These are phyloP conservation scores for Ischnura elegans DNA, from an alignment of 2,888 invertebrate genomes.

Conservation along the genomic window DNA sequence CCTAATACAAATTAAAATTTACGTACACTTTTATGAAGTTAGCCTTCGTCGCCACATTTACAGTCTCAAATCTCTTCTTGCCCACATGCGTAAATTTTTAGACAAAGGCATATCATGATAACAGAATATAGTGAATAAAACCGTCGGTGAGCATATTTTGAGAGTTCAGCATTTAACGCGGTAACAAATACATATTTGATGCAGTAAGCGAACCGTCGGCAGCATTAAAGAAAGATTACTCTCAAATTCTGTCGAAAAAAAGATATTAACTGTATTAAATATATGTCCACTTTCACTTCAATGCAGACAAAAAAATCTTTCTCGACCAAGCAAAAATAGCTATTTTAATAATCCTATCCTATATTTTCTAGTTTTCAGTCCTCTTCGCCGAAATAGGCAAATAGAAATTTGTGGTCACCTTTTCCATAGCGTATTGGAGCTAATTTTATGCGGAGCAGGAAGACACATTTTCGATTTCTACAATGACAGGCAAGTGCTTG, in stretches of 20 bases:
- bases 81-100: not conserved
- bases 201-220: not conserved
- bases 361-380: too few species aligned
- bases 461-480: too few species aligned
- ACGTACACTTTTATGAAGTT: not conserved
- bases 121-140: not conserved
- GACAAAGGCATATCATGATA: not conserved
- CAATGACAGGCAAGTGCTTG: too few species aligned
- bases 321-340: too few species aligned
- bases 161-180: not conserved
- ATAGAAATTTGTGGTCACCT: too few species aligned
- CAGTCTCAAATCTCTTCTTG: not conserved
- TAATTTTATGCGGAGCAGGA: too few species aligned
- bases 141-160: not conserved
- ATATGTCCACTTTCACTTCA: too few species aligned
- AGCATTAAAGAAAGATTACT: not conserved
- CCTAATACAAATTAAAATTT: not conserved
- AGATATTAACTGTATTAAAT: too few species aligned
- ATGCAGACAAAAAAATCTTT: too few species aligned
- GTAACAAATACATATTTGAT: not conserved
- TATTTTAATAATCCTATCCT: too few species aligned
- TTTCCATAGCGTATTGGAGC: too few species aligned
- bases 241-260: not conserved
- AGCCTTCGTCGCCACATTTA: not conserved
- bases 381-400: too few species aligned